These are phyloP conservation scores for Amia ocellicauda DNA, from an alignment of 2,113 vertebrate genomes.

Conservation along the genomic window DNA sequence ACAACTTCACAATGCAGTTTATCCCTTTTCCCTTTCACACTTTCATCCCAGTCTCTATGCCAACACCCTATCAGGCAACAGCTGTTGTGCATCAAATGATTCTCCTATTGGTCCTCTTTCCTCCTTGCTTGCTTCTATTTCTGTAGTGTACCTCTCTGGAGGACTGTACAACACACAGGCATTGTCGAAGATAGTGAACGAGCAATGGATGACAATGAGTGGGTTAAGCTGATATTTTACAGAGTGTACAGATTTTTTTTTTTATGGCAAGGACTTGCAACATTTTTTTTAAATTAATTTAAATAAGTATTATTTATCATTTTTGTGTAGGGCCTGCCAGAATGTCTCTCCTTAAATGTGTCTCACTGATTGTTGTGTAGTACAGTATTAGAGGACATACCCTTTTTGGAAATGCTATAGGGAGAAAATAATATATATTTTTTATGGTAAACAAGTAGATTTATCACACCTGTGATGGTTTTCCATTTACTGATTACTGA, in stretches of 20 bases:
- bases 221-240: neutral
- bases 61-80: conserved; percentile 16
- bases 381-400: too few species aligned
- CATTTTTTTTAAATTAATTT: too few species aligned
- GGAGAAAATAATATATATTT: too few species aligned
- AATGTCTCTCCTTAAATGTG: too few species aligned
- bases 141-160: conserved; percentile 15
- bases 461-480: too few species aligned
- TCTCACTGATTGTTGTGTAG: too few species aligned
- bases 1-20: too few species aligned
- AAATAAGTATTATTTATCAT: too few species aligned
- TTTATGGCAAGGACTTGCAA: neutral
- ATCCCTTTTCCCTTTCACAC: neutral
- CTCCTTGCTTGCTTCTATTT: conserved; percentile 29
- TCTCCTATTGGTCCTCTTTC: conserved; percentile 23
- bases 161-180: neutral
- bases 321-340: too few species aligned
- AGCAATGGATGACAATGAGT: neutral
- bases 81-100: conserved; percentile 28
- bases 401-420: too few species aligned
- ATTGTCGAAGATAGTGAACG: conserved; percentile 2
- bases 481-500: too few species aligned
- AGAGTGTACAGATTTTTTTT: neutral
- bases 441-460: too few species aligned
- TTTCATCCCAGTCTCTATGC: conserved; percentile 18